Conservation (phyloP, 2,113 vertebrate species). For the Clinocottus analis region DNA sequence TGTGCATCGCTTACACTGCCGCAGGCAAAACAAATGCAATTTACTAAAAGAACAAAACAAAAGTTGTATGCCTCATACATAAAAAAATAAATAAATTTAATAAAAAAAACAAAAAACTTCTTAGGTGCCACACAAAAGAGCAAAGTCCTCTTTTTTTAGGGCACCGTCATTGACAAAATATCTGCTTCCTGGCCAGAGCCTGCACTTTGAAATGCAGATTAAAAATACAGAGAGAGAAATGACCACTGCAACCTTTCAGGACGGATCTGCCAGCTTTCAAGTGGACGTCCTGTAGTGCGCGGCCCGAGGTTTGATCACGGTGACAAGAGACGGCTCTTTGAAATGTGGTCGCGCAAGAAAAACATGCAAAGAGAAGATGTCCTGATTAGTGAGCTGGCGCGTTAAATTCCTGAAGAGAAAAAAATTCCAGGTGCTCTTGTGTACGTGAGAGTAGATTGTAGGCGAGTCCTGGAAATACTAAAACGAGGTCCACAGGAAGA, state of each 20-base stretch:
- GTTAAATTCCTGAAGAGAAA: constrained; percentile 29
- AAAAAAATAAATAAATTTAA: no score
- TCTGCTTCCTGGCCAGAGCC: constrained; percentile 25
- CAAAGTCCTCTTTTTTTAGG: constrained; percentile 19
- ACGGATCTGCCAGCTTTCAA: background rate
- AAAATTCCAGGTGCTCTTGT: constrained; percentile 12
- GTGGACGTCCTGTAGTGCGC: background rate
- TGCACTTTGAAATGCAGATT: constrained; percentile 63
- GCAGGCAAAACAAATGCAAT: constrained; percentile 50
- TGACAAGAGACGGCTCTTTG: constrained; percentile 1
- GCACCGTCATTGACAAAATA: constrained; percentile 31
- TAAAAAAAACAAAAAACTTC: background rate
- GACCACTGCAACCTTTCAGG: constrained; percentile 4
- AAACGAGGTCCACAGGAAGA: background rate
- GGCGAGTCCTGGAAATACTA: background rate
- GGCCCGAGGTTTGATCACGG: constrained; percentile 19
- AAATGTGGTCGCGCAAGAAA: constrained; percentile 22
- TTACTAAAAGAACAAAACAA: constrained; percentile 34
- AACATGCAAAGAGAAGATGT: constrained; percentile 13
- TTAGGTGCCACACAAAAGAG: constrained; percentile 41
- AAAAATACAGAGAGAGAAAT: background rate
- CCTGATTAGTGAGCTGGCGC: constrained; percentile 25
- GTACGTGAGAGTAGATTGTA: background rate
- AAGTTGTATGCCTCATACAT: constrained; percentile 1
- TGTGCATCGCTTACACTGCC: constrained; percentile 22